Conservation (phyloP, 2,888 invertebrate genomes). For the Drosophila anomelani region DNA sequence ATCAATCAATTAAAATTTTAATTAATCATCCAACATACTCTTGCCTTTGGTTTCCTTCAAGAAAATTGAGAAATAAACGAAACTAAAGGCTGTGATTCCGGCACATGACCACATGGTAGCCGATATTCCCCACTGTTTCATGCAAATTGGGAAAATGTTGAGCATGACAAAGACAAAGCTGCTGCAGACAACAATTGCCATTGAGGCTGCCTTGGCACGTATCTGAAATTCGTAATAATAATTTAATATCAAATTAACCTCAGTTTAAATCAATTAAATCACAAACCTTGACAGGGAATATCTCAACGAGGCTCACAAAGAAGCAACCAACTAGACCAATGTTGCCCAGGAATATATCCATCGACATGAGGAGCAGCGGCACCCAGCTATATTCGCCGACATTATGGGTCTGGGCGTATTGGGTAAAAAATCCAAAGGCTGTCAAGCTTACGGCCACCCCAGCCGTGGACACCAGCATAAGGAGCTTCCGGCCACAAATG, state of each 20-base stretch:
- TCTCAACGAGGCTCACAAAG: slow-evolving; percentile 81
- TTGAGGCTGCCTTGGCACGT: slow-evolving; percentile 71
- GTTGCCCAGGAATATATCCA: slow-evolving; percentile 79
- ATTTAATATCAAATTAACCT: background rate
- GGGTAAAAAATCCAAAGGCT: slow-evolving; percentile 73
- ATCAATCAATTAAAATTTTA: background rate
- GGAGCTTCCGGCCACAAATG: slow-evolving; percentile 76
- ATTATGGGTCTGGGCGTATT: slow-evolving; percentile 52
- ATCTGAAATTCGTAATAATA: slow-evolving; percentile 60
- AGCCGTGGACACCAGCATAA: slow-evolving; percentile 74
- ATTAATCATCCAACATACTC: slow-evolving; percentile 62
- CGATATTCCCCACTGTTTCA: slow-evolving; percentile 61
- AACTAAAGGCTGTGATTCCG: slow-evolving; percentile 53
- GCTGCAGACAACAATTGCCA: slow-evolving; percentile 70
- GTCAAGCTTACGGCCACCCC: slow-evolving; percentile 75
- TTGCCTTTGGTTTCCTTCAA: slow-evolving; percentile 81
- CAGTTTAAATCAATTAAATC: background rate
- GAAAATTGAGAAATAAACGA: slow-evolving; percentile 64
- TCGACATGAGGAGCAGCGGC: slow-evolving; percentile 78
- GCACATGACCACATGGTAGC: slow-evolving; percentile 76
- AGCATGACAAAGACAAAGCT: slow-evolving; percentile 70
- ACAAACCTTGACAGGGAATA: slow-evolving; percentile 82
- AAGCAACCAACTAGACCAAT: slow-evolving; percentile 81
- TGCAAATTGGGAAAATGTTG: slow-evolving; percentile 78
- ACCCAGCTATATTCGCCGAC: slow-evolving; percentile 73